Base-by-base conservation (phyloP, 2,113 vertebrate genomes). In the Thinocorus orbignyianus region DNA sequence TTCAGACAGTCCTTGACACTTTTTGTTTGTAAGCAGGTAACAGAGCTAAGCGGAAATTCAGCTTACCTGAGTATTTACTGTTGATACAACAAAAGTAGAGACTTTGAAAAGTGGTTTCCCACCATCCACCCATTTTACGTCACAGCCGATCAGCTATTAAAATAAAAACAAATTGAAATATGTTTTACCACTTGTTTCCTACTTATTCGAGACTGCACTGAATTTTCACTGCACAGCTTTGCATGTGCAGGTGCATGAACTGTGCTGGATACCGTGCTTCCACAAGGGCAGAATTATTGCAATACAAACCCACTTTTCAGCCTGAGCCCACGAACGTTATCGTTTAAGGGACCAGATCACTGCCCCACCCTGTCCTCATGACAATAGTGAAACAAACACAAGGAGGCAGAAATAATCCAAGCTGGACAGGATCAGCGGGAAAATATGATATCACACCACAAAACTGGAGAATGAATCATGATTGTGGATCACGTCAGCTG, bases 101-200 rank as follows among this genome's bases (percentile, higher is more conserved):
- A 99, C 98, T 98, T 98, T 99, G 97, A 99, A 99, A 88, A 99
- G 98, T 13, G 98, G 92, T 97, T 99, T 99, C 68, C 99, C 99
- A 80, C 98, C 97, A 62, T 99, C 99, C 1, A 99, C 99, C 99
- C 99, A 99, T 88, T 99, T 99, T 72, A 99, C 93, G 79, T 99
- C 99, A 60, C 98, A 98, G 94, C 98, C 97, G 2, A 96, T 97
- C 90, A 99, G 96, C 97, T 96, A 92, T 80, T 41, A 71, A 93
- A 89, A 77, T 18, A 91, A 77, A 79, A 87, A 1, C 8, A 28
- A 69, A 69, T 42, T 31, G 77, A 96, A 88, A 81, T 19, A 92
- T 3, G 66, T 80, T 90, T 82, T 46, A 4, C 64, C 19, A 55
- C 55, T 23, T 93, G 37, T 39, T 48, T 4, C 37, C 24, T 54